phyloP scores from a whole-genome alignment of 2,797 vertebrate genomes.

The Thaleichthys pacificus region DNA sequence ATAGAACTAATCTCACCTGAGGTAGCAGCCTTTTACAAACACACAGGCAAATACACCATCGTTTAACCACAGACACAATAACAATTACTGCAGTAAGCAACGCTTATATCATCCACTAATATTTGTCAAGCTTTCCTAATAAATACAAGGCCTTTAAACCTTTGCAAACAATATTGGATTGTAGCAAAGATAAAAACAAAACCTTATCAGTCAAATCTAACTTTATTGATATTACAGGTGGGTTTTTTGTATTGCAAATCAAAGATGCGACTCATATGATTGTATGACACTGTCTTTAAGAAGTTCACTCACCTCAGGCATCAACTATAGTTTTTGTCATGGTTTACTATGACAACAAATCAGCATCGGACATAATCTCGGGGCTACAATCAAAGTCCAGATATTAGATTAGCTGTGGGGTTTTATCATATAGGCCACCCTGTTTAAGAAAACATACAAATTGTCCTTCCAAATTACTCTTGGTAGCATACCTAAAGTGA shows the following conservation, averaged over 20 bases:
- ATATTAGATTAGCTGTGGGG: slow-evolving; percentile 9
- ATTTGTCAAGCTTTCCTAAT: too few relatives aligned
- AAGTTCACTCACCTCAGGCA: background rate
- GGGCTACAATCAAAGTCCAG: slow-evolving; percentile 20
- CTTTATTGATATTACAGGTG: slow-evolving; percentile 8
- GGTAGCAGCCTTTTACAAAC: slow-evolving; percentile 66
- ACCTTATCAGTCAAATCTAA: background rate
- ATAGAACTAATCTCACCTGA: slow-evolving; percentile 67
- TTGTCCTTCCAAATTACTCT: background rate
- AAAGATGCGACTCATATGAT: slow-evolving; percentile 7
- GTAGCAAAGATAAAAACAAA: background rate
- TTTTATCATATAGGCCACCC: slow-evolving; percentile 18
- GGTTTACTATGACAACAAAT: slow-evolving; percentile 28
- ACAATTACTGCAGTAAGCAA: slow-evolving; percentile 3
- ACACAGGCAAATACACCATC: slow-evolving; percentile 30
- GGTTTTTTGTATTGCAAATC: background rate
- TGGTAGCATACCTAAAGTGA: background rate
- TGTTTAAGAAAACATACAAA: background rate
- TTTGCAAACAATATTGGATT: background rate
- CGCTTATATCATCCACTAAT: too few relatives aligned
- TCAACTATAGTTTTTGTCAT: background rate
- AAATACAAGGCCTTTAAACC: background rate
- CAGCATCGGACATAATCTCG: slow-evolving; percentile 8
- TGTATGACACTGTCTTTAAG: slow-evolving; percentile 12
- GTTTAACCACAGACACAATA: slow-evolving; percentile 6